Conservation (phyloP, 2,113 vertebrate species). For the Sula dactylatra region DNA sequence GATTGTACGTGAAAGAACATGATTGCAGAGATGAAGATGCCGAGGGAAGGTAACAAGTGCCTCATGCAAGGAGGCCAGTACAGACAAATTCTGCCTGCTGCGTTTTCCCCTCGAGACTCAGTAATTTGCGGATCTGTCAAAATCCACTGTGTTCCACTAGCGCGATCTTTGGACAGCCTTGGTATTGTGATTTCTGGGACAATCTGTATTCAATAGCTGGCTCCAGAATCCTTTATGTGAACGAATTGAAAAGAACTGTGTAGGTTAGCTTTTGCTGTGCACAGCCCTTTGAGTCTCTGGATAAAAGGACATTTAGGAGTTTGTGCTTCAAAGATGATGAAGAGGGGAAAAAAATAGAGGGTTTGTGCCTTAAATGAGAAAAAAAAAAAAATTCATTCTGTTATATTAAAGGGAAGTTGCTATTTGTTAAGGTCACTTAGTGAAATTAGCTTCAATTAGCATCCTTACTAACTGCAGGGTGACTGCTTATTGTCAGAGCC, state of each 20-base stretch:
- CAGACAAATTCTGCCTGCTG: not conserved
- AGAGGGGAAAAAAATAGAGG: not conserved
- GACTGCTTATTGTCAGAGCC: not conserved
- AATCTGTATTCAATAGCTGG: not conserved
- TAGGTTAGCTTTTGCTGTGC: not conserved
- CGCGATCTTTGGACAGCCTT: not conserved
- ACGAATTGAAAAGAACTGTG: not conserved
- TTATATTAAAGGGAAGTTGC: not conserved
- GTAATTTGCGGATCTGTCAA: not conserved
- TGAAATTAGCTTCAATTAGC: constrained; percentile 41
- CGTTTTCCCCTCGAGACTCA: not conserved
- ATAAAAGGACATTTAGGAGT: not conserved
- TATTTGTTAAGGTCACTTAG: constrained; percentile 15
- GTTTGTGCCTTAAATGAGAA: not conserved
- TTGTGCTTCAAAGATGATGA: not conserved
- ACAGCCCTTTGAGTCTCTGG: not conserved
- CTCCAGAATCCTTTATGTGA: not conserved
- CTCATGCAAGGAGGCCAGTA: not conserved
- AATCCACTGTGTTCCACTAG: not conserved
- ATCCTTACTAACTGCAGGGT: not conserved
- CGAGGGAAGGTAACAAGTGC: not conserved
- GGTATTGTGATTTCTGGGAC: not conserved
- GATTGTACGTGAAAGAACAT: not conserved
- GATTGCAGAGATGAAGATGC: not conserved
- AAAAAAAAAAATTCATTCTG: not conserved